Evolutionary conservation across 2,113 vertebrate species (phyloP).

Genomic region (Pelodiscus sinensis): DNA sequence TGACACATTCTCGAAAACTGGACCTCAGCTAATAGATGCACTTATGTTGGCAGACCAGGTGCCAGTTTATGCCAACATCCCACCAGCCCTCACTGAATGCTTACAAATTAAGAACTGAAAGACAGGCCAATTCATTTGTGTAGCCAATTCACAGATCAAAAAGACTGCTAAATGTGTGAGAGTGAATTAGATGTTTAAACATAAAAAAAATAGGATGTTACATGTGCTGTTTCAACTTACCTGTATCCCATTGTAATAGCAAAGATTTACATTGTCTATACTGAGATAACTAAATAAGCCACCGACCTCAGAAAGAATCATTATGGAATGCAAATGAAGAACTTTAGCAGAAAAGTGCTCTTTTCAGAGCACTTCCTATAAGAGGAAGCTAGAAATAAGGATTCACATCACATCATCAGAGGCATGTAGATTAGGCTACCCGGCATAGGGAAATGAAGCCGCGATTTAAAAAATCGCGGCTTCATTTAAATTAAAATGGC

Average conservation of each 20-base stretch:
- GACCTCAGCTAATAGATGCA: background rate
- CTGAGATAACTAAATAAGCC: background rate
- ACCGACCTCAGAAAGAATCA: background rate
- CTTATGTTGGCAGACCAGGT: background rate
- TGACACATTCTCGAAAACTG: background rate
- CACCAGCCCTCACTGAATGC: background rate
- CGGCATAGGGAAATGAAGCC: too few species aligned
- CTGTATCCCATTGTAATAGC: background rate
- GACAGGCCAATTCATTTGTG: background rate
- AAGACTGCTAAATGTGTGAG: background rate
- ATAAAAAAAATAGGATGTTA: background rate
- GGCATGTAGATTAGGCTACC: too few species aligned
- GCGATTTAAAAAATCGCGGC: too few species aligned
- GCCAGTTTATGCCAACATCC: background rate
- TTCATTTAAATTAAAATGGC: too few species aligned
- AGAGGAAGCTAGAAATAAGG: background rate
- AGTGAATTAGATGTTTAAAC: background rate
- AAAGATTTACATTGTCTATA: background rate
- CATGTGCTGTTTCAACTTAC: background rate
- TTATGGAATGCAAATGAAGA: background rate
- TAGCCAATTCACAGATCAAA: background rate
- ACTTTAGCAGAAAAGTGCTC: background rate
- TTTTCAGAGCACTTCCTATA: background rate
- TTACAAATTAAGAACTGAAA: background rate
- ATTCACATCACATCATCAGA: too few species aligned